Evolutionary conservation across 2,888 invertebrate genomes (phyloP), one percentile per base, ranked within the genome.

Genomic region (Gortyna flavago): DNA sequence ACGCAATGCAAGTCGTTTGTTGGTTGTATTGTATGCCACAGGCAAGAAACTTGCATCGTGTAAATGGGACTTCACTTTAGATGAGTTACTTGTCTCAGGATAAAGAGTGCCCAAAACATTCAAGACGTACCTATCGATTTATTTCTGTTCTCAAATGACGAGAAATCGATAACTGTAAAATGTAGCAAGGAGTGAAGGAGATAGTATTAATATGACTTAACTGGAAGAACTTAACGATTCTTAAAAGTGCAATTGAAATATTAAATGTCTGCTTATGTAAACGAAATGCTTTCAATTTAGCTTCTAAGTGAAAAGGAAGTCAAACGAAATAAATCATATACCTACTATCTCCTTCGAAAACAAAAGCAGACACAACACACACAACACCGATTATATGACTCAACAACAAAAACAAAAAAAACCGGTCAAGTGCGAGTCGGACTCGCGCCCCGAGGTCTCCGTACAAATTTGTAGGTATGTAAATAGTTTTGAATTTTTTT

Each of bases 201-300:
- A 61, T 41, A 41, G 18, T 44, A 44, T n/a, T 11, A 71, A 48
- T 38, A 11, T 29, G 32, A 29, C 21, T n/a, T 41, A 75, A 65
- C 25, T 32, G 48, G 38, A 81, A 9, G 41, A 54, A 74, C 29
- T 11, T 11, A 54, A 38, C 18, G 0, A 25, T 57, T 48, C n/a
- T 44, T 16, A 69, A 25, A 69, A 59, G 29, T 35, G 65, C 48
- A 69, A 44, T 51, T 69, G 3, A 51, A 41, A 54, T 68, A 35
- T 64, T 41, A 41, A 67, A 83, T 64, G 48, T 29, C 64, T 69
- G 66, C 68, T 83, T 68, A 83, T 57, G n/a, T 57, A 78, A 79
- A 35, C 41, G 35, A n/a, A 41, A 48, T 8, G 29, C 67, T 66
- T 82, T 79, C 32, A 68, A 78, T 57, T 51, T n/a, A 16, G 21